Conservation (phyloP, 2,797 vertebrate genomes). For the Hirundo rustica region DNA sequence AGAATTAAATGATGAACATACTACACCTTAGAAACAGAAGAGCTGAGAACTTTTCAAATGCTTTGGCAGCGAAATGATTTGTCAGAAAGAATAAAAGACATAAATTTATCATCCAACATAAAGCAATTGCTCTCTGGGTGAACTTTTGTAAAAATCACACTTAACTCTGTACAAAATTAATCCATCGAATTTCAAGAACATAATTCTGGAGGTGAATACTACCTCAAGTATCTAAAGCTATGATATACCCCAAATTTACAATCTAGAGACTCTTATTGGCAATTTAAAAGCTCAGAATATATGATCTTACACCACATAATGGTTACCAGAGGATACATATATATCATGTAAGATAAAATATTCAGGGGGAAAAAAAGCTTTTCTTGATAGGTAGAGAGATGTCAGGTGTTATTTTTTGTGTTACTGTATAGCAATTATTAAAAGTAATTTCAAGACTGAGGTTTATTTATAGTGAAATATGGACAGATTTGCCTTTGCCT, state of each 20-base stretch:
- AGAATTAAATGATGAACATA: not conserved
- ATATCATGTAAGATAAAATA: not conserved
- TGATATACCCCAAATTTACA: slow-evolving; percentile 25
- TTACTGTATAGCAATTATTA: not conserved
- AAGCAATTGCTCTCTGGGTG: not conserved
- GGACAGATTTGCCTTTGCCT: not conserved
- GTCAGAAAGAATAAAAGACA: slow-evolving; percentile 4
- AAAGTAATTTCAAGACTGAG: not conserved
- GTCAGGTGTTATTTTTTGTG: not conserved
- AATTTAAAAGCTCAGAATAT: not conserved
- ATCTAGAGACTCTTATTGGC: not conserved
- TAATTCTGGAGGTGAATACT: not conserved
- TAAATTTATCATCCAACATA: not conserved
- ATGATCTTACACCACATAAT: not conserved
- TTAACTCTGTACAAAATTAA: not conserved
- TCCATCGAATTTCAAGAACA: not conserved
- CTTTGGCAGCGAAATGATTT: not conserved
- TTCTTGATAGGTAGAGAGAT: not conserved
- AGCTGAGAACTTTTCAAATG: slow-evolving; percentile 23
- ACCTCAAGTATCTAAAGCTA: slow-evolving; percentile 4
- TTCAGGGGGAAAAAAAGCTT: not conserved
- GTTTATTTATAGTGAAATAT: not conserved
- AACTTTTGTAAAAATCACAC: slow-evolving; percentile 25
- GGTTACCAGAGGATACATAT: not conserved
- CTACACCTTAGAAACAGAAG: not conserved